phyloP scores from a whole-genome alignment of 2,797 vertebrate genomes.

The Muscicapa comitata region DNA sequence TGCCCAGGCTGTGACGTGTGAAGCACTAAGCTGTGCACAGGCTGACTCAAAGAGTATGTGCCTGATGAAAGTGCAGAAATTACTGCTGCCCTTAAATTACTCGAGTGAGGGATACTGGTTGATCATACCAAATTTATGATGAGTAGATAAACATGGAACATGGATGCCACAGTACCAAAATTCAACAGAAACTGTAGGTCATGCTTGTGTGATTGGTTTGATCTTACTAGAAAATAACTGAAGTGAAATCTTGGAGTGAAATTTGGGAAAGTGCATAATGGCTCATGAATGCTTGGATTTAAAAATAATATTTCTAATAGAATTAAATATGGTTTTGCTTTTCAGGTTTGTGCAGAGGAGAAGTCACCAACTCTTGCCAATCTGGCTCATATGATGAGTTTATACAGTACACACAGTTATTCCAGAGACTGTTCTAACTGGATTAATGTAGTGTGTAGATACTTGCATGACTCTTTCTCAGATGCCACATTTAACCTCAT shows the following conservation, averaged over 20 bases:
- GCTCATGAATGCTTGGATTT: neutral
- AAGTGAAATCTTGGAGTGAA: neutral
- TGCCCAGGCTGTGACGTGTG: neutral
- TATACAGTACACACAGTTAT: conserved; percentile 97
- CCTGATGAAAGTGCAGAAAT: neutral
- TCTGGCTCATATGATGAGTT: conserved; percentile 98
- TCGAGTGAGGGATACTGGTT: rapidly evolving
- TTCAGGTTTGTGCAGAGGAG: conserved; percentile 88
- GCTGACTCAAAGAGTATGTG: neutral
- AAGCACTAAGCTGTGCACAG: neutral
- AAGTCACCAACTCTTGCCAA: conserved; percentile 93
- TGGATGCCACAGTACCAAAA: neutral
- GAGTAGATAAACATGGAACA: neutral
- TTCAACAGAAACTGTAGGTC: neutral
- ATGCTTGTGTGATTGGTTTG: neutral
- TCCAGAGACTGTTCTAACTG: conserved; percentile 95
- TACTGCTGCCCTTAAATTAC: neutral
- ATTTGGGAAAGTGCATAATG: neutral
- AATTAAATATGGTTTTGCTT: neutral
- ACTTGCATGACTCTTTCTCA: conserved; percentile 94
- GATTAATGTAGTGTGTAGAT: conserved; percentile 98
- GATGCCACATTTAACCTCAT: conserved; percentile 93
- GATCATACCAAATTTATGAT: neutral
- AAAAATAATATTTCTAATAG: neutral
- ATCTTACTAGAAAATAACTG: neutral